phyloP scores from a whole-genome alignment of 2,113 vertebrate species.

The Ammodytes marinus region DNA sequence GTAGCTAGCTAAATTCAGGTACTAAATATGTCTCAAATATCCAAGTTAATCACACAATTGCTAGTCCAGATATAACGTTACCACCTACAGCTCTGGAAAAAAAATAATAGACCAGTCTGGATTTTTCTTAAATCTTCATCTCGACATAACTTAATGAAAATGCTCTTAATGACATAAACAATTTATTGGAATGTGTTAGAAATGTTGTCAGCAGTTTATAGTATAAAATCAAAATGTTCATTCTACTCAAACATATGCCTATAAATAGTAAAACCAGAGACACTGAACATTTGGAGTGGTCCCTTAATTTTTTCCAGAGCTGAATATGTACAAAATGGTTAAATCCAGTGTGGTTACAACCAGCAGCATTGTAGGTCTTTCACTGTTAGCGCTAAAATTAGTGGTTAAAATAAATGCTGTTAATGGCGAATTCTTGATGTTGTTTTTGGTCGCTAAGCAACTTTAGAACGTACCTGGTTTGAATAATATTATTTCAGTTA shows the following conservation, averaged over 20 bases:
- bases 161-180: too few relatives aligned
- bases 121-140: too few relatives aligned
- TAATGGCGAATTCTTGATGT: neutral
- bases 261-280: too few relatives aligned
- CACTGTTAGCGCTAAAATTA: neutral
- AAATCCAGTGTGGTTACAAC: neutral
- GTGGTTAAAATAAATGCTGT: neutral
- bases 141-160: too few relatives aligned
- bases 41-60: neutral
- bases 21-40: neutral
- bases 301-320: too few relatives aligned
- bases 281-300: too few relatives aligned
- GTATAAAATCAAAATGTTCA: too few relatives aligned
- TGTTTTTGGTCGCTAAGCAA: neutral
- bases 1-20: neutral
- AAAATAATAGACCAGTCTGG: too few relatives aligned
- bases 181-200: too few relatives aligned
- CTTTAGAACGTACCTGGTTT: neutral
- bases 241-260: too few relatives aligned
- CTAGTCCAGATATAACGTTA: neutral
- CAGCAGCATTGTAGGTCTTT: too few relatives aligned
- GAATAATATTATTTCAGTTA: neutral
- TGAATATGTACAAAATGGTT: neutral
- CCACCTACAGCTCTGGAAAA: neutral
- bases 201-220: too few relatives aligned